phyloP scores from a whole-genome alignment of 1,140 invertebrate genomes.

The Aplysia californica region DNA sequence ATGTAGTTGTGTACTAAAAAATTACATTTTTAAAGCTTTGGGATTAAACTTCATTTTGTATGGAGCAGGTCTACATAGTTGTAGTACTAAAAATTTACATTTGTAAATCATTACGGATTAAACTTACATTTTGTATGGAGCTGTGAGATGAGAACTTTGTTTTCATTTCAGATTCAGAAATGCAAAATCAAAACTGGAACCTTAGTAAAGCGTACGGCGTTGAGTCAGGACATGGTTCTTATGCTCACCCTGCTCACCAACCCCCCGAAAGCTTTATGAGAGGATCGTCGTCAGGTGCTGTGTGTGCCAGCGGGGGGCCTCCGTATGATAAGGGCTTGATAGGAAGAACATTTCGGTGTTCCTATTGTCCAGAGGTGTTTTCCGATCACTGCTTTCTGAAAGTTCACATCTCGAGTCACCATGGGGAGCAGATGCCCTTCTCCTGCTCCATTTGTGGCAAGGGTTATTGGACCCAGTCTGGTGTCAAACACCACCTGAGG shows the following conservation, averaged over 20 bases:
- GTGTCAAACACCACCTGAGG: constrained; percentile 5
- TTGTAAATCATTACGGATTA: no score
- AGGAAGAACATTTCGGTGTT: neutral
- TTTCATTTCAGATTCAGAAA: no score
- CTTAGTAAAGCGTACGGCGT: neutral
- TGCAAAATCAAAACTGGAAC: no score
- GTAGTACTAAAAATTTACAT: no score
- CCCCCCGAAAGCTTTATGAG: neutral
- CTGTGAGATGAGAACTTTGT: no score
- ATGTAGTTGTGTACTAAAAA: no score
- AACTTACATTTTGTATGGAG: no score
- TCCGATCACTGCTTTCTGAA: neutral
- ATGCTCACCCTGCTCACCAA: neutral
- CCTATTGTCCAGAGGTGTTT: neutral
- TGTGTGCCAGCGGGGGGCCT: neutral
- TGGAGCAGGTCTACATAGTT: no score
- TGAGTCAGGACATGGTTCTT: neutral
- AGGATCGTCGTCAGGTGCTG: neutral
- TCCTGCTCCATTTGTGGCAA: constrained; percentile 11
- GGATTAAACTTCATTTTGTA: no score
- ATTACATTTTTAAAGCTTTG: no score
- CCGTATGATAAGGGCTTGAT: neutral
- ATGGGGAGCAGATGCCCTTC: constrained; percentile 1
- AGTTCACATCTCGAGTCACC: neutral
- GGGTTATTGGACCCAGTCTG: constrained; percentile 5